Base-by-base conservation (phyloP, 2,797 vertebrate species). In the Capromys pilorides region DNA sequence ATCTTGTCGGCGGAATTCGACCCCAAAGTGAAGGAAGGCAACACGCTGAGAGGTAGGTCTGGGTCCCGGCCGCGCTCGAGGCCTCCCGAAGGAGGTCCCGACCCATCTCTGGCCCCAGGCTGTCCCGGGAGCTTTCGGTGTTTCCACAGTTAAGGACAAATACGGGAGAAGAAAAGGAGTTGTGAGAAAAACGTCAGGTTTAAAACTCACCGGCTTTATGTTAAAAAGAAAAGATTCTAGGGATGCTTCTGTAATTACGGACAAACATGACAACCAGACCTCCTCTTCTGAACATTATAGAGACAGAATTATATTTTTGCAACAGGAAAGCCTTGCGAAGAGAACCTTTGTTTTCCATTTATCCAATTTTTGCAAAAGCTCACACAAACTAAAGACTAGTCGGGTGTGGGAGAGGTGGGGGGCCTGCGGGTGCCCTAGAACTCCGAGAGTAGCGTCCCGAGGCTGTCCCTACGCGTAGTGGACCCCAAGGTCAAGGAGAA, bases 1-100 rank as follows among this genome's bases (percentile, higher is more conserved):
- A 99, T 99, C 98, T 98, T 99, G 96, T 99, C 99, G 66, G 98
- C 99, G 83, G 99, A 99, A 96, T 99, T 99, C 97, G 99, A 99
- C 97, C 98, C 99, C 36, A 99, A 99, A 98, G 98, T 98, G 96
- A 99, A 99, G 97, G 99, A 99, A 94, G 98, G 98, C 98, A 99
- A 99, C 93, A 99, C 99, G 0, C 83, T 99, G 96, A 99, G 99
- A 99, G 99, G 99, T 99, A 98, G 88, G 97, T 96, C 39, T 88
- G 28, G 90, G 79, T 69, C 39, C 88, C 21, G 90, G 62, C 4
- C 26, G 67, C 67, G 87, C 73, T 66, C 49, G 36, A 39, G 89
- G 96, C 95, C 95, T 91, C 82, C 28, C 22, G 26, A 67, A 80
- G 81, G 9, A 21, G 22, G 54, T 51, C 13, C 75, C 8, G 64